Evolutionary conservation across 2,113 vertebrate genomes (phyloP).

Genomic region (Heterotilapia buettikoferi): DNA sequence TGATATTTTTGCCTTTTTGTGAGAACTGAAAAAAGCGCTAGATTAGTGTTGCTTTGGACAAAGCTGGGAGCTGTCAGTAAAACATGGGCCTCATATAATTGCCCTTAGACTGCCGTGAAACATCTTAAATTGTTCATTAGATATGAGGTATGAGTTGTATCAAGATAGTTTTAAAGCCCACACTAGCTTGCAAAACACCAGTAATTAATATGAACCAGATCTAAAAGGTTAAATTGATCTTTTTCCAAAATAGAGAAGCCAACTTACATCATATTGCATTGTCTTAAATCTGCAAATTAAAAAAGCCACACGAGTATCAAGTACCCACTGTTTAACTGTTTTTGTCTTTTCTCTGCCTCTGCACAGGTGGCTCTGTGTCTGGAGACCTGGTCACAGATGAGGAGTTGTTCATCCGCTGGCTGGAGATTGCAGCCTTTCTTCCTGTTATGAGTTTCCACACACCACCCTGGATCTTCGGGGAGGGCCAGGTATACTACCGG

Average conservation of each 20-base stretch:
- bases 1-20: neutral
- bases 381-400: constrained; percentile 64
- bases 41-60: neutral
- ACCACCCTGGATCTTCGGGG: constrained; percentile 81
- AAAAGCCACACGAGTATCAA: neutral
- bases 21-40: neutral
- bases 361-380: constrained; percentile 78
- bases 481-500: constrained; percentile 68
- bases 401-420: constrained; percentile 86
- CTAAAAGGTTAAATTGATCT: neutral
- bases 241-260: neutral
- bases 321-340: neutral
- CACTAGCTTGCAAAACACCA: neutral
- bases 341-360: neutral
- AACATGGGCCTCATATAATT: neutral
- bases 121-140: neutral
- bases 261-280: neutral
- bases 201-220: neutral
- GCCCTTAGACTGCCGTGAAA: neutral
- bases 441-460: constrained; percentile 84
- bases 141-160: neutral
- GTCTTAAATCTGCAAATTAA: neutral
- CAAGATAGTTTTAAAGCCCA: neutral
- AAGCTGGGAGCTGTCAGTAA: neutral
- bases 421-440: constrained; percentile 83